Percentiles rank a stretch among this genome's conserved stretches.
phyloP scores from a whole-genome alignment of 2,888 invertebrate genomes.

The Apodemia hepburni region DNA sequence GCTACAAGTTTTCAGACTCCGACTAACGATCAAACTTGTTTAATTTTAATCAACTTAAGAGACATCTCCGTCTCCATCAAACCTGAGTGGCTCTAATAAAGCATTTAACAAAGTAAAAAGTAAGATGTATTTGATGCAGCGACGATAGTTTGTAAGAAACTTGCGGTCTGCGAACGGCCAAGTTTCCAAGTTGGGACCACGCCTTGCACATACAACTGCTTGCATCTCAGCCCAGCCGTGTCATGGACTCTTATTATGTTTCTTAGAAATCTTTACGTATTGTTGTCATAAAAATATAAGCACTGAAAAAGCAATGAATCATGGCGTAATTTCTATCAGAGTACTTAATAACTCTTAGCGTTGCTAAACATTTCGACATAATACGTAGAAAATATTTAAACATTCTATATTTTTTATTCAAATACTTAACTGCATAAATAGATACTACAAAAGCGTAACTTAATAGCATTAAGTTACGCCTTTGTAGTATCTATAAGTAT shows the following conservation, averaged over 20 bases:
- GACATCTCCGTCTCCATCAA: slow-evolving; percentile 21
- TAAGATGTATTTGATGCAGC: slow-evolving; percentile 18
- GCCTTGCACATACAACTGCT: slow-evolving; percentile 47
- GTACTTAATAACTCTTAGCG: too few relatives aligned
- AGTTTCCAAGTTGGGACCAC: slow-evolving; percentile 53
- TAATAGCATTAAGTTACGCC: too few relatives aligned
- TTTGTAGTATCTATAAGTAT: too few relatives aligned
- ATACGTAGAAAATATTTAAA: too few relatives aligned
- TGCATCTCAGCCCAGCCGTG: slow-evolving; percentile 32
- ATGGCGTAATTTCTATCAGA: too few relatives aligned
- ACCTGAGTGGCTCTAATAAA: slow-evolving; percentile 27
- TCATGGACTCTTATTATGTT: slow-evolving; percentile 6
- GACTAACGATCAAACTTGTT: slow-evolving; percentile 16
- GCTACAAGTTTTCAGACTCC: slow-evolving; percentile 9
- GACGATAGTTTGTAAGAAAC: slow-evolving; percentile 27
- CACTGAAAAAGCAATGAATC: too few relatives aligned
- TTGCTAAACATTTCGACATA: too few relatives aligned
- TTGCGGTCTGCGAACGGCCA: slow-evolving; percentile 37
- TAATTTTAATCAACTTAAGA: slow-evolving; percentile 21
- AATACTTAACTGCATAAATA: too few relatives aligned
- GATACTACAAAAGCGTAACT: too few relatives aligned
- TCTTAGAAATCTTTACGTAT: neutral
- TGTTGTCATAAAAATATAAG: neutral
- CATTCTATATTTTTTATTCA: too few relatives aligned
- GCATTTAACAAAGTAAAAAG: slow-evolving; percentile 26